These are phyloP conservation scores for Napeogenes inachia DNA, from an alignment of 2,888 invertebrate species.

Conservation along the genomic window DNA sequence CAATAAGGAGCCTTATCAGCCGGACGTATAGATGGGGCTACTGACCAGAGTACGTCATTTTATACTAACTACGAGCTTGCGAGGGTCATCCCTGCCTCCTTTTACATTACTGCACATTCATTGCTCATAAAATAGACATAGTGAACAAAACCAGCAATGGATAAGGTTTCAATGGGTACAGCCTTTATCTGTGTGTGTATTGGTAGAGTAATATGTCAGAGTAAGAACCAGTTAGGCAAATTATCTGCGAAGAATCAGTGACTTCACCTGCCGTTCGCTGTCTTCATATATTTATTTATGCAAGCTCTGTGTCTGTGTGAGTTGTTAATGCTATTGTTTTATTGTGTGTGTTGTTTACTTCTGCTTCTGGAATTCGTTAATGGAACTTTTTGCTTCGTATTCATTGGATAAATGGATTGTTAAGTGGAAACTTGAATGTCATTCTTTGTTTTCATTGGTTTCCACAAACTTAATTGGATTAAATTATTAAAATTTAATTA, in stretches of 20 bases:
- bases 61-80: slow-evolving; percentile 26
- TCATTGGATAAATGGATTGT: slow-evolving; percentile 6
- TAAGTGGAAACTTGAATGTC: slow-evolving; percentile 1
- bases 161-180: slow-evolving; percentile 16
- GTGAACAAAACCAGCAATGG: slow-evolving; percentile 32
- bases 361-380: slow-evolving; percentile 17
- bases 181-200: slow-evolving; percentile 23
- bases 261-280: slow-evolving; percentile 61
- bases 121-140: not conserved
- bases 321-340: slow-evolving; percentile 42
- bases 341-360: slow-evolving; percentile 25
- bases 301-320: slow-evolving; percentile 34
- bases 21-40: slow-evolving; percentile 50
- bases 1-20: slow-evolving; percentile 58
- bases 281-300: slow-evolving; percentile 49
- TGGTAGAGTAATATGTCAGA: slow-evolving; percentile 52
- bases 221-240: slow-evolving; percentile 70
- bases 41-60: slow-evolving; percentile 47
- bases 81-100: slow-evolving; percentile 3
- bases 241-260: slow-evolving; percentile 69
- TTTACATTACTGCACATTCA: slow-evolving; percentile 24
- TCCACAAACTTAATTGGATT: too few relatives aligned
- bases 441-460: not conserved
- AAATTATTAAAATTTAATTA: too few relatives aligned
- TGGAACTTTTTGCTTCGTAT: slow-evolving; percentile 10